Percentiles rank a stretch among this genome's conserved stretches.
These are phyloP conservation scores for Psammodynastes pulverulentus DNA, from an alignment of 2,113 vertebrate genomes.

Conservation along the genomic window DNA sequence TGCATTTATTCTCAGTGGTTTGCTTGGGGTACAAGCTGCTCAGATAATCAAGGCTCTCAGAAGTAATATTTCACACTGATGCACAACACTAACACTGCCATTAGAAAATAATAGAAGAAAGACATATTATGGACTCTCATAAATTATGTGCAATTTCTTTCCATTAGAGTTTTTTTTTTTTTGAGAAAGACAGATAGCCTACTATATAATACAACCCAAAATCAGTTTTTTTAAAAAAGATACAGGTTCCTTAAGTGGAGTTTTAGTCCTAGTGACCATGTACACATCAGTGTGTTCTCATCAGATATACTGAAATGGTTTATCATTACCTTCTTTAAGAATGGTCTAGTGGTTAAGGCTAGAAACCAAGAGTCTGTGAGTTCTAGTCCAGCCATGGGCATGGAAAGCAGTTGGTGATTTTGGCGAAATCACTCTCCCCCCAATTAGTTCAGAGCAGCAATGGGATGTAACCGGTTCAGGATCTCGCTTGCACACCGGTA, in stretches of 20 bases:
- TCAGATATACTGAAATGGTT: background rate
- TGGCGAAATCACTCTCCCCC: background rate
- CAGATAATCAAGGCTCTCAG: background rate
- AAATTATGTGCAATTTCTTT: background rate
- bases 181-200: background rate
- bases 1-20: constrained; percentile 1
- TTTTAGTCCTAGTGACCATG: background rate
- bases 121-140: background rate
- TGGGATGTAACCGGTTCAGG: too few species aligned
- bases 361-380: background rate
- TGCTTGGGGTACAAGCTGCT: constrained; percentile 12
- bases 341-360: background rate
- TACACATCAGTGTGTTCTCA: background rate
- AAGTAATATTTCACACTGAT: constrained; percentile 1
- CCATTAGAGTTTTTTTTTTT: background rate
- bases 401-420: background rate
- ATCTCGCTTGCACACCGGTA: too few species aligned
- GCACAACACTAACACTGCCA: background rate
- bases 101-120: background rate
- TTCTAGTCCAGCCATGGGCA: background rate
- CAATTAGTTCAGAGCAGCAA: background rate
- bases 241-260: background rate
- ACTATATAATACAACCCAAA: background rate
- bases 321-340: background rate
- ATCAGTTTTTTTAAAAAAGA: background rate